Evolutionary conservation across 2,888 invertebrate species (phyloP), one percentile per base, ranked within the genome.

Genomic region (Acholoe squamosa): DNA sequence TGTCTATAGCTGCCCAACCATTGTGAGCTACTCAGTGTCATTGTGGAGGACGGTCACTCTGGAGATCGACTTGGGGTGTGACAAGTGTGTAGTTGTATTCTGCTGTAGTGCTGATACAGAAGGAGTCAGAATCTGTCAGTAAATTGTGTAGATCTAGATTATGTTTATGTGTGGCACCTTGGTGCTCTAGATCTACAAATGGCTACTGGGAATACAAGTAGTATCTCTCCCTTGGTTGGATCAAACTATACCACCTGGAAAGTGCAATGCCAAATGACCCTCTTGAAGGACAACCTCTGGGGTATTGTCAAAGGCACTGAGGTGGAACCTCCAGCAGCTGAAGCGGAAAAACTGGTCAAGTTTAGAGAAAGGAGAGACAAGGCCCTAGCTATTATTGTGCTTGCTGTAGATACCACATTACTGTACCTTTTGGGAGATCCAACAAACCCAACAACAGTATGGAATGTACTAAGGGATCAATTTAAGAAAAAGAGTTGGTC

Each of bases 401-500:
- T 90, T 67, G 25, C 86, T 34, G 76, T 88, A 5, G 88, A 88
- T 31, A 86, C 90, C 10, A 16, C 90, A 5, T 67, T 88, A n/a
- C 34, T 90, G 71, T 86, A 86, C 34, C 71, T 90, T 34, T 5
- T 90, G 28, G 84, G 90, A 5, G 88, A 90, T 22, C 90, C 90
- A 28, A 56, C 5, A 12, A 71, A 88, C 67, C 86, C 88, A 3
- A 86, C n/a, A 7, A 71, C 31, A 19, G 86, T 90, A 14, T 90
- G 61, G 90, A 43, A 86, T 10, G 3, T 25, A 28, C 31, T 90
- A 16, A 22, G 19, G 22, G 71, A 88, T 51, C 90, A 90, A 34
- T 90, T 90, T 61, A 86, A 90, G 88, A 90, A 90, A 31, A 90
- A 90, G 61, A 25, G 34, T n/a, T 90, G 86, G 90, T 86, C 84